Evolutionary conservation across 2,797 vertebrate genomes (phyloP).

Genomic region (Eospalax fontanierii): DNA sequence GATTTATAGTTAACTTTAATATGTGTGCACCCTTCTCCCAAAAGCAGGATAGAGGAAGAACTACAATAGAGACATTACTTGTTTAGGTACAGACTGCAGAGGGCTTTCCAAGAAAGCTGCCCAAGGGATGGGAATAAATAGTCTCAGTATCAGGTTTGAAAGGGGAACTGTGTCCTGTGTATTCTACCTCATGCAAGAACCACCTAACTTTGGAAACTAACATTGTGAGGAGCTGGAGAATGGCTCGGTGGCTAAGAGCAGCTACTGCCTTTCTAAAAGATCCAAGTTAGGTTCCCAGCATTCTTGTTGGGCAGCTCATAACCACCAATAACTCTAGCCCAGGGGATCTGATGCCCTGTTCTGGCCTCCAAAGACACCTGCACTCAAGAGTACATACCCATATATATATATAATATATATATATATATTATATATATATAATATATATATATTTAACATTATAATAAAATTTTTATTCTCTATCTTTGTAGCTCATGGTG

Average conservation of each 20-base stretch:
- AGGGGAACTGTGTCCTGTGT: not conserved
- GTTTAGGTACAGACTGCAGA: not conserved
- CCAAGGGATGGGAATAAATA: not conserved
- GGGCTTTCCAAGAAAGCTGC: not conserved
- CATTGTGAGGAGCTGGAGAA: not conserved
- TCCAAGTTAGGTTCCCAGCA: no score
- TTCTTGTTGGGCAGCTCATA: no score
- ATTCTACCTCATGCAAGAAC: constrained; percentile 21
- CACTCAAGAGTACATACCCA: no score
- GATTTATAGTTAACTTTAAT: not conserved
- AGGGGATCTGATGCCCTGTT: no score
- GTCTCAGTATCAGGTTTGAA: not conserved
- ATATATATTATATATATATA: no score
- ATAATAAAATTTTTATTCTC: constrained; percentile 56
- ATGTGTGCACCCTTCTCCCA: no score
- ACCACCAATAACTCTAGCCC: no score
- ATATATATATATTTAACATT: not conserved
- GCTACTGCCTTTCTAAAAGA: no score
- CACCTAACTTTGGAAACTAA: constrained; percentile 38
- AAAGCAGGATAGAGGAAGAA: not conserved
- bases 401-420: no score
- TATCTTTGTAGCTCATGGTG: not conserved
- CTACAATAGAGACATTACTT: not conserved
- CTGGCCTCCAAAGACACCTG: no score
- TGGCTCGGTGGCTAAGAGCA: no score